Conservation (phyloP, 2,113 vertebrate genomes). For the Xiphophorus hellerii region DNA sequence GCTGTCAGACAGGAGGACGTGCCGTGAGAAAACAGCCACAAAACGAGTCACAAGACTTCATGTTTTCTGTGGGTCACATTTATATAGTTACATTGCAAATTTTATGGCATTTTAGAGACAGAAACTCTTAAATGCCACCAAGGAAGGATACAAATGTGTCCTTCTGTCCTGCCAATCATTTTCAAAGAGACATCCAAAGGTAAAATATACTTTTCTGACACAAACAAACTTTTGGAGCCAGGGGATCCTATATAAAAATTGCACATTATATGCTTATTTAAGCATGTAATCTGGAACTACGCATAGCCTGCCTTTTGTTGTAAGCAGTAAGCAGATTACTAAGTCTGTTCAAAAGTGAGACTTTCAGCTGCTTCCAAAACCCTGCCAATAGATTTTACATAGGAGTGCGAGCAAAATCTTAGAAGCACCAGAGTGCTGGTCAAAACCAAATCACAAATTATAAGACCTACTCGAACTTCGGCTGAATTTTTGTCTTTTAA, state of each 20-base stretch:
- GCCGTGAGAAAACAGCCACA: slow-evolving; percentile 33
- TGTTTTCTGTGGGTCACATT: background rate
- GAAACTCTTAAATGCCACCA: background rate
- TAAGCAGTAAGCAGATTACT: background rate
- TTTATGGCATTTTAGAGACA: background rate
- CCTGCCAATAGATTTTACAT: too few species aligned
- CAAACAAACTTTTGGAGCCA: background rate
- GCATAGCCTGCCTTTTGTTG: too few species aligned
- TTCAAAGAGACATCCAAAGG: background rate
- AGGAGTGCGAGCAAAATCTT: too few species aligned
- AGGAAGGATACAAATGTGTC: background rate
- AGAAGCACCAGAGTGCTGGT: too few species aligned
- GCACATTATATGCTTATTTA: background rate
- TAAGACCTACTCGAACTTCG: too few species aligned
- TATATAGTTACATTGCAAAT: background rate
- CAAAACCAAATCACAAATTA: too few species aligned
- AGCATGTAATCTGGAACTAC: background rate
- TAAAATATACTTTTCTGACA: background rate
- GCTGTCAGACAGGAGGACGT: slow-evolving; percentile 46
- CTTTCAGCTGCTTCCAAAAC: too few species aligned
- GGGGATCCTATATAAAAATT: background rate
- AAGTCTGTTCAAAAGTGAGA: background rate
- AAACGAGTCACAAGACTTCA: slow-evolving; percentile 20
- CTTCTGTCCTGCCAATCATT: too few species aligned
- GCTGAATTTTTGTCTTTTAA: too few species aligned